Conservation (phyloP, 2,113 vertebrate genomes). For the Tetraodon nigroviridis region DNA sequence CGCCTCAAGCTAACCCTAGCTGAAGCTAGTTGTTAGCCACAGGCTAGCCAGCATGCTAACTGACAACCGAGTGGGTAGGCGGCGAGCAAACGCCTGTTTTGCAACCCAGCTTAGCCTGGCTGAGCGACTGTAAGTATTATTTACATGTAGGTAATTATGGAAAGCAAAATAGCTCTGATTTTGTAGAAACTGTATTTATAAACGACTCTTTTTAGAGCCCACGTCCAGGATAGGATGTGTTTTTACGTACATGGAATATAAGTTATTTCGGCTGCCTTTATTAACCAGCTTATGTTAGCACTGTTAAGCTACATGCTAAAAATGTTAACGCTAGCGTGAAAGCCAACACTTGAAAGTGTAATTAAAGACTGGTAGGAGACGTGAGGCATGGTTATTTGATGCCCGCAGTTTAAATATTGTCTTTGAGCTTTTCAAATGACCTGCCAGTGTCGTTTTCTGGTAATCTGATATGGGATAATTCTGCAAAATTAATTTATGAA, state of each 20-base stretch:
- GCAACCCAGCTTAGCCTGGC: constrained; percentile 3
- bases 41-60: constrained; percentile 51
- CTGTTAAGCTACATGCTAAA: not conserved
- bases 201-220: constrained; percentile 28
- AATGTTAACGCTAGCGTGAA: constrained; percentile 27
- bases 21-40: constrained; percentile 28
- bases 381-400: constrained; percentile 44
- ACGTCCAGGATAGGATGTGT: constrained; percentile 17
- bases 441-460: constrained; percentile 5
- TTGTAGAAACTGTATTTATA: not conserved
- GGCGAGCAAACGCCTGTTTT: constrained; percentile 49
- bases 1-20: constrained; percentile 46
- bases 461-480: too few relatives aligned
- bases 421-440: not conserved
- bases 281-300: too few relatives aligned
- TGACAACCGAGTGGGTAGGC: constrained; percentile 50
- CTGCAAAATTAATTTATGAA: too few relatives aligned
- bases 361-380: constrained; percentile 32
- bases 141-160: constrained; percentile 8
- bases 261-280: too few relatives aligned
- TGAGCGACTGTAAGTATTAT: constrained; percentile 27
- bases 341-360: constrained; percentile 37
- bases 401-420: constrained; percentile 1
- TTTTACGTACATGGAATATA: too few relatives aligned
- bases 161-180: not conserved